Conservation (phyloP, 2,797 vertebrate genomes). For the Lutjanus argentimaculatus region DNA sequence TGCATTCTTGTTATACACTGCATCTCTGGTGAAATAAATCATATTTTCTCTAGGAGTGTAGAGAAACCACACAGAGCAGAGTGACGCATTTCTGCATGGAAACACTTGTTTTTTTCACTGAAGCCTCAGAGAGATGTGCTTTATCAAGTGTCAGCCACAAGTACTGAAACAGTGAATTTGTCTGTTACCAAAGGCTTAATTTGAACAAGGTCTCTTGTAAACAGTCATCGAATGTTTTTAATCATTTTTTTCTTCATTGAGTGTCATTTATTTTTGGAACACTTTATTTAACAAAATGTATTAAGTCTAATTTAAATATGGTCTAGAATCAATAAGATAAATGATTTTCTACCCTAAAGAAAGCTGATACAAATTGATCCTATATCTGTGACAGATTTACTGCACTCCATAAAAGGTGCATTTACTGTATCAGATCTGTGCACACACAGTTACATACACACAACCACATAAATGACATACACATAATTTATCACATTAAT, state of each 20-base stretch:
- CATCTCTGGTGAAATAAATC: background rate
- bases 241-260: background rate
- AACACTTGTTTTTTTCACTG: conserved; percentile 25
- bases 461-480: background rate
- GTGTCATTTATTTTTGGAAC: background rate
- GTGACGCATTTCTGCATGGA: conserved; percentile 12
- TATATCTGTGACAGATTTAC: conserved; percentile 2
- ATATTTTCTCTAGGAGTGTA: background rate
- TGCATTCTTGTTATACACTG: background rate
- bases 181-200: background rate
- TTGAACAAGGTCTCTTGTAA: background rate
- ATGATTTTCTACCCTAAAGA: background rate
- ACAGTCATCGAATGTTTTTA: conserved; percentile 11
- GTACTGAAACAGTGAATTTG: conserved; percentile 1
- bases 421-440: conserved; percentile 2
- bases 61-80: conserved; percentile 11
- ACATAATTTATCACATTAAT: conserved; percentile 32
- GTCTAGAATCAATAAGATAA: background rate
- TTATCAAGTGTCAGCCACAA: conserved; percentile 25
- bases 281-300: background rate
- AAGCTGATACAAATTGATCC: background rate
- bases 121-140: conserved; percentile 17
- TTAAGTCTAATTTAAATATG: background rate
- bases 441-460: background rate
- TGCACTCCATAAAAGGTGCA: background rate